Base-by-base conservation (phyloP, 1,140 invertebrate species). In the Drosophila elegans region DNA sequence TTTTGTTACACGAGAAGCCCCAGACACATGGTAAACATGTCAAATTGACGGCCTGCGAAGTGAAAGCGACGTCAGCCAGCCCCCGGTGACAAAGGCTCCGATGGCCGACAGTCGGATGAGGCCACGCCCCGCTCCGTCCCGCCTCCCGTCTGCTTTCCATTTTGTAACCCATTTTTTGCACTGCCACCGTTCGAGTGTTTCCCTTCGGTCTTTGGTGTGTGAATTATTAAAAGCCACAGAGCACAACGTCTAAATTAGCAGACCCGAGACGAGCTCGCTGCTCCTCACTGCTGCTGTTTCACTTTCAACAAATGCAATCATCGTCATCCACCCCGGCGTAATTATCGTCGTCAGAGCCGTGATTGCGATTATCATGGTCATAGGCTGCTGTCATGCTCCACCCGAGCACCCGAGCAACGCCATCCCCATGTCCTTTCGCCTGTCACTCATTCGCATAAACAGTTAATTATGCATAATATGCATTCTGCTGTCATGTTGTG, bases 401-500 rank as follows among this genome's bases (percentile, higher is more conserved):
- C 13, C 29, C 41, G 4, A 27, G 3, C 39, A n/a, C 13, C 29
- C 41, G 4, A 27, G 3, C 12, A 13, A 13, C n/a, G 25, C n/a
- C 48, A 21, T 44, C 21, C 51, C 75, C 74, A 84, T 66, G 80
- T 89, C 80, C 84, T 89, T 80, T 88, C 77, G 80, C 84, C 59
- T 88, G 84, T 89, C 84, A 89, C 85, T 89, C 85, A 90, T 80
- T 89, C 84, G 85, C 84, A 89, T 89, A 89, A 89, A 89, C 84
- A 89, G 84, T 89, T 90, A 89, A 89, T 89, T 89, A 89, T 89
- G 84, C 84, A 89, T 89, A 89, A 89, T 89, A 89, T 89, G 84
- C 84, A 89, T 89, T 89, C 84, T 89, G 85, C 84, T 89, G 84
- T 89, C 84, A 89, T 89, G 84, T 78, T 72, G 73, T 75, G 85